Base-by-base conservation (phyloP, 2,888 invertebrate species). In the Lissocephala sabroskyi region DNA sequence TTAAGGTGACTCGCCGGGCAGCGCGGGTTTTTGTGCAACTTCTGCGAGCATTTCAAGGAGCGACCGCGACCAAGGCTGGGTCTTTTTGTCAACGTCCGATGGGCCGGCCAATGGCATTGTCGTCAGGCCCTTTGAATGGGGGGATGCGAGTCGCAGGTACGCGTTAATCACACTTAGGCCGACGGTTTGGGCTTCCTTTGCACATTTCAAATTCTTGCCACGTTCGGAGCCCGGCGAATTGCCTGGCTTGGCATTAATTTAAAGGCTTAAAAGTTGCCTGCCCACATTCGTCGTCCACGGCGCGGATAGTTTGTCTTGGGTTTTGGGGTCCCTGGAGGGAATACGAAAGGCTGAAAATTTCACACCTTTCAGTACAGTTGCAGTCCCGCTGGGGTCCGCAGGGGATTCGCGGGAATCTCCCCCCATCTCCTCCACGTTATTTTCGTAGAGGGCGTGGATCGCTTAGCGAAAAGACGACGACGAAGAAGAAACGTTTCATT, bases 11-110 rank as follows among this genome's bases (percentile, higher is more conserved):
- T 23, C 45, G 49, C 13, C 16, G 59, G 46, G 50, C 47, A 57
- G 41, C 51, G 52, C 65, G 52, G 65, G 65, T 65, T 65, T 65
- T 70, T 67, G 66, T 62, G 70, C 66, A 67, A 70, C 66, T 67
- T 70, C 66, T 67, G 66, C 66, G 70, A 61, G 66, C 66, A 65
- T 66, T 68, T 55, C 49, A 50, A 41, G 43, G 52, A 51, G 47
- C 48, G 45, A 41, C 39, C 40, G 35, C n/a, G n/a, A n/a, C 45
- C 16, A 45, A 45, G 16, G 37, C 33, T 11, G 16, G 37, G 57
- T 45, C 52, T 48, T 50, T 58, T 58, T 59, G 58, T 59, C 58
- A 59, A 59, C 65, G 62, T 55, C 54, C 29, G 2, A 5, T 41
- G 7, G 30, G 23, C n/a, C 17, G n/a, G 41, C n/a, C 41, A 10